phyloP scores from a whole-genome alignment of 2,797 vertebrate species.

The Muraenolepis orangiensis region DNA sequence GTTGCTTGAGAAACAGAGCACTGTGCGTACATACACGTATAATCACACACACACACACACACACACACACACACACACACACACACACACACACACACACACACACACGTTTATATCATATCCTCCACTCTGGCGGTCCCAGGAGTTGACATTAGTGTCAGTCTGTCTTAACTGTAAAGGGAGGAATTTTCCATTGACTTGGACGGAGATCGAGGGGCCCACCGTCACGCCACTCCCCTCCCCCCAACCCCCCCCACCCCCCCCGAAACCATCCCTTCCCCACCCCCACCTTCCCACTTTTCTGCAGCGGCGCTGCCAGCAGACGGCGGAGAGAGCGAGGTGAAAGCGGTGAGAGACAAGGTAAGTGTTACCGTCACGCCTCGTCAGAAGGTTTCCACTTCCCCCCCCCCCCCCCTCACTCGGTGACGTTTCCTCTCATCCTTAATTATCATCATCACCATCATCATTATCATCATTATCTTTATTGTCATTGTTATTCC shows the following conservation, averaged over 20 bases:
- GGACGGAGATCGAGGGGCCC: constrained; percentile 31
- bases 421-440: not conserved
- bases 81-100: constrained; percentile 27
- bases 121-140: constrained; percentile 48
- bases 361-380: constrained; percentile 18
- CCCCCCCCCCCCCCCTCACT: constrained; percentile 25
- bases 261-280: constrained; percentile 8
- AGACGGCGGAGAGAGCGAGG: constrained; percentile 27
- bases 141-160: constrained; percentile 66
- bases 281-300: constrained; percentile 13
- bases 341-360: constrained; percentile 17
- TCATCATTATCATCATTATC: not conserved
- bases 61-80: constrained; percentile 14
- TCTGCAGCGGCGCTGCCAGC: not conserved
- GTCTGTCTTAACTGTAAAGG: constrained; percentile 55
- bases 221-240: constrained; percentile 5
- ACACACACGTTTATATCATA: constrained; percentile 14
- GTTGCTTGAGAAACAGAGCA: not conserved
- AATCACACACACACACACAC: constrained; percentile 5
- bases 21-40: not conserved
- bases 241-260: constrained; percentile 5
- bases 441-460: too few relatives aligned
- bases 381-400: constrained; percentile 29
- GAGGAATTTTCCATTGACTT: constrained; percentile 66
- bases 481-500: not conserved